Evolutionary conservation across 2,113 vertebrate genomes (phyloP), one percentile per base, ranked within the genome.

Genomic region (Lasiurus borealis): DNA sequence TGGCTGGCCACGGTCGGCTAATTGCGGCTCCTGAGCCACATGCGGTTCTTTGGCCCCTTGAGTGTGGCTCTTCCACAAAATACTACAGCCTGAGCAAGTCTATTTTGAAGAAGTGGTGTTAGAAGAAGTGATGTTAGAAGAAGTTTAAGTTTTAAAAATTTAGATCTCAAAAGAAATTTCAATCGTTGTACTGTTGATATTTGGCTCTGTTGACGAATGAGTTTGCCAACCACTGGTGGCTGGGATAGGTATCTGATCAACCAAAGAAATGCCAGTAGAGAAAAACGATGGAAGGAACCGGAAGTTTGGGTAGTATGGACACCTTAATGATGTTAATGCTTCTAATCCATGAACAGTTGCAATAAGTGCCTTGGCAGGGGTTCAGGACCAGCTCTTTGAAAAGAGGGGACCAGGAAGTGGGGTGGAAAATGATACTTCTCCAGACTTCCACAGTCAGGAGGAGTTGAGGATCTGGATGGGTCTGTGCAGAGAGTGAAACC

Each of bases 231-330:
- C 40, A 40, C 40, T 40, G 40, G 99, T 96, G 99, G 99, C 97
- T 99, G 99, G 99, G 99, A 99, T 97, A 98, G 99, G 27, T 99
- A 99, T 98, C 99, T 99, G 93, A 99, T 99, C 96, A 99, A 99
- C 98, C 99, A 99, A 96, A 99, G 99, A 69, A 34, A 64, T 27
- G 34, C 68, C n/a, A 34, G 27, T 69, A 69, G n/a, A 16, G 7
- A 69, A 69, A 69, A 19, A 68, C 3, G 31, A 34, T 69, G 31
- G n/a, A 10, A 69, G 68, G n/a, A 69, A 69, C 68, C n/a, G 8
- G 68, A 69, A 69, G 68, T 69, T 27, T 62, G 59, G 59, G 59
- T 62, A 27, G 59, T 62, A 12, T 5, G 59, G 59, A 27, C 59
- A 62, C 25, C 27, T 62, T 62, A 27, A 27, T 62, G 59, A 27